Evolutionary conservation across 2,888 invertebrate genomes (phyloP).

Genomic region (Meghimatium bilineatum): DNA sequence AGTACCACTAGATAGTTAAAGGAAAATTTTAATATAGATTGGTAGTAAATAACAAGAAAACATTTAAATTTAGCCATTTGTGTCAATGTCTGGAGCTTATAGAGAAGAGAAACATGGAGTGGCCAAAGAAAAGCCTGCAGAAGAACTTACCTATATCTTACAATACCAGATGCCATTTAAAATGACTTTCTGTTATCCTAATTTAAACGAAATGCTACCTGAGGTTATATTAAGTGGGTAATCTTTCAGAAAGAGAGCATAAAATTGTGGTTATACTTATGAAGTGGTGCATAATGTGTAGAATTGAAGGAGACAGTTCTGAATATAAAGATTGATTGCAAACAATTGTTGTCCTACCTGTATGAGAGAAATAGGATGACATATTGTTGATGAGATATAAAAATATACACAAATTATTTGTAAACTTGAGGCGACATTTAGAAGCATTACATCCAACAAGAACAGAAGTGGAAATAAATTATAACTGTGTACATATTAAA

Average conservation of each 20-base stretch:
- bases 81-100: background rate
- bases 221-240: too few relatives aligned
- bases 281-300: background rate
- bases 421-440: conserved; percentile 12
- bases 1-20: background rate
- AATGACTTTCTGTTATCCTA: too few relatives aligned
- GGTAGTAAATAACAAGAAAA: background rate
- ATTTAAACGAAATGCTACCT: too few relatives aligned
- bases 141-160: too few relatives aligned
- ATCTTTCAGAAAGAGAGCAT: too few relatives aligned
- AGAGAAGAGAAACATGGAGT: background rate
- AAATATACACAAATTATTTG: conserved; percentile 28
- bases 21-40: background rate
- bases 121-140: background rate
- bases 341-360: background rate
- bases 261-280: background rate
- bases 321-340: background rate
- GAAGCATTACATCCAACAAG: conserved; percentile 34
- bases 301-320: background rate
- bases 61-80: background rate
- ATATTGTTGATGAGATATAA: conserved; percentile 21
- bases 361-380: background rate
- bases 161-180: too few relatives aligned
- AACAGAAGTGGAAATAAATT: conserved; percentile 23
- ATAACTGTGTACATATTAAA: conserved; percentile 15